Percentiles rank a stretch among this genome's conserved stretches.
phyloP scores from a whole-genome alignment of 2,888 invertebrate genomes.

The Danaus chrysippus region DNA sequence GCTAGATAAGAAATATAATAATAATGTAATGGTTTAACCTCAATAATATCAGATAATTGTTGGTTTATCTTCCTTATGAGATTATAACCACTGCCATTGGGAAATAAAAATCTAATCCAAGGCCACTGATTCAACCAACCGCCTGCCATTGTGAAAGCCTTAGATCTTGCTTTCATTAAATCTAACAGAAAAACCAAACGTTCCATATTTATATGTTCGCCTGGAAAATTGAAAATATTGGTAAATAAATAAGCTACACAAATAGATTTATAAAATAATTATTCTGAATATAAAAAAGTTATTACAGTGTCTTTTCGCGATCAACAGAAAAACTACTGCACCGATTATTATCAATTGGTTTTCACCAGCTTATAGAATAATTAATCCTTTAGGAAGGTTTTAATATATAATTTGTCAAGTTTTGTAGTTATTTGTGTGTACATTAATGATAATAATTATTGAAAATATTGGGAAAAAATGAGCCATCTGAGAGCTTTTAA shows the following conservation, averaged over 20 bases:
- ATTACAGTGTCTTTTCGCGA: too few relatives aligned
- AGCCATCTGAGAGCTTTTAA: too few relatives aligned
- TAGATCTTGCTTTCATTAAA: slow-evolving; percentile 51
- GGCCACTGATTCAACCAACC: slow-evolving; percentile 84
- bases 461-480: too few relatives aligned
- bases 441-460: too few relatives aligned
- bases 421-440: too few relatives aligned
- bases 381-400: too few relatives aligned
- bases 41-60: slow-evolving; percentile 77
- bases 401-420: too few relatives aligned
- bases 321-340: too few relatives aligned
- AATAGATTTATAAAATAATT: too few relatives aligned
- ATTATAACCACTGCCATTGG: slow-evolving; percentile 81
- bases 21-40: slow-evolving; percentile 14
- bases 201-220: slow-evolving; percentile 79
- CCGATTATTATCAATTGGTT: too few relatives aligned
- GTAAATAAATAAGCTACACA: neutral
- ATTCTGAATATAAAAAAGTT: too few relatives aligned
- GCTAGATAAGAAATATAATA: neutral
- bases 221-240: slow-evolving; percentile 36
- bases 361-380: too few relatives aligned
- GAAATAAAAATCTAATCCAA: slow-evolving; percentile 81
- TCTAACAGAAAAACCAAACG: slow-evolving; percentile 57
- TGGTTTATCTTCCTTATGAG: slow-evolving; percentile 69
- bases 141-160: slow-evolving; percentile 81